Evolutionary conservation across 2,888 invertebrate species (phyloP).

Genomic region (Stomorhina lunata): DNA sequence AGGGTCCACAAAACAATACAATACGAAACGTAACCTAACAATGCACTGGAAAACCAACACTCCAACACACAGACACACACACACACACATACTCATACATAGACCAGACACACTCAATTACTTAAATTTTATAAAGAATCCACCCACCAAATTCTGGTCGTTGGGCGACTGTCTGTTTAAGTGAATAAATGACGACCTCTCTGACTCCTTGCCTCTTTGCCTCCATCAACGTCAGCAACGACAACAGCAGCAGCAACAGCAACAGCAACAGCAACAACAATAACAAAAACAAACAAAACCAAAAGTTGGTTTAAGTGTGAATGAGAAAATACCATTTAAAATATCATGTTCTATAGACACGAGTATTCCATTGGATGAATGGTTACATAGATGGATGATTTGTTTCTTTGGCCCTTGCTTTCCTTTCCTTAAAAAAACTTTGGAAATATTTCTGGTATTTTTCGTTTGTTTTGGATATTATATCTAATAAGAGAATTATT

Average conservation of each 20-base stretch:
- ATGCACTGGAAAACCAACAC: not conserved
- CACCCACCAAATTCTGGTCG: too few relatives aligned
- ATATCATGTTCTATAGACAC: not conserved
- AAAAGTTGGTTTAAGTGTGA: slow-evolving; percentile 1
- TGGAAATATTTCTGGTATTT: not conserved
- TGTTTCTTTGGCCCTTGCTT: not conserved
- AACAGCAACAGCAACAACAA: too few relatives aligned
- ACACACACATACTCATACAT: too few relatives aligned
- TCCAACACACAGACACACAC: not conserved
- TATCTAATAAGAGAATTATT: slow-evolving; percentile 23
- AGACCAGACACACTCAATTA: too few relatives aligned
- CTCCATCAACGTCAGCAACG: too few relatives aligned
- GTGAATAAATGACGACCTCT: not conserved
- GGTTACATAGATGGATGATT: not conserved
- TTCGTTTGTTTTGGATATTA: too few relatives aligned
- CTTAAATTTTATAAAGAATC: not conserved
- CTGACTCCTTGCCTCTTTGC: not conserved
- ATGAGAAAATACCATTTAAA: not conserved
- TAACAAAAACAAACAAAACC: not conserved
- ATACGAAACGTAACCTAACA: not conserved
- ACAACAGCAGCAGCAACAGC: too few relatives aligned
- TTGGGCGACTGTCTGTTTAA: not conserved
- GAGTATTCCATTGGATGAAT: not conserved
- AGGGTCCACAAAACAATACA: slow-evolving; percentile 19
- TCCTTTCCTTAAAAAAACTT: not conserved